These are phyloP conservation scores for Callosobruchus maculatus DNA, from an alignment of 2,888 invertebrate genomes.

Conservation along the genomic window DNA sequence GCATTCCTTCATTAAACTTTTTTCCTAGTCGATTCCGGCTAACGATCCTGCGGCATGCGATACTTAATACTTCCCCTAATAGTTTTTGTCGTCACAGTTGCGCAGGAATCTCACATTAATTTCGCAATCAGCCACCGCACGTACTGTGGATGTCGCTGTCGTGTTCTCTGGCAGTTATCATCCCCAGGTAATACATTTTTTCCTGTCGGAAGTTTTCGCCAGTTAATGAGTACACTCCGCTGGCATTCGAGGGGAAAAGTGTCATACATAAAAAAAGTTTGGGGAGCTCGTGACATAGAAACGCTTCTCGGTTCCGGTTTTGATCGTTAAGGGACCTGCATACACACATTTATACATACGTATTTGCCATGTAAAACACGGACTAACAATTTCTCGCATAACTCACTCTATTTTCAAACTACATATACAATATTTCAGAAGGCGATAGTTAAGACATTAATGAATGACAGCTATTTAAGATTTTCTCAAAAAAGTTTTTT, in stretches of 20 bases:
- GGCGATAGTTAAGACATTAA: too few species aligned
- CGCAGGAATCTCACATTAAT: slow-evolving; percentile 13
- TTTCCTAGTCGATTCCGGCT: background rate
- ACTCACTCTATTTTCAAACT: too few species aligned
- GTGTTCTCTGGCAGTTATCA: background rate
- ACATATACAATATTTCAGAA: too few species aligned
- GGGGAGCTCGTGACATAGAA: background rate
- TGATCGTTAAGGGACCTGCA: too few species aligned
- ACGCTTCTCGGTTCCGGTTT: background rate
- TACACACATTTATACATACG: too few species aligned
- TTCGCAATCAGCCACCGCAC: slow-evolving; percentile 10
- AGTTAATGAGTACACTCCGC: background rate
- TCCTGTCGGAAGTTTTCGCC: background rate
- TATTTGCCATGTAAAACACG: too few species aligned
- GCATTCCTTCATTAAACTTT: background rate
- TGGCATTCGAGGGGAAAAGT: background rate
- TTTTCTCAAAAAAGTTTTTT: too few species aligned
- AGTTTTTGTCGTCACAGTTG: slow-evolving; percentile 18
- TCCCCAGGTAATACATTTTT: background rate
- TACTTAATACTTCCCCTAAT: slow-evolving; percentile 7
- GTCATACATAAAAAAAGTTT: background rate
- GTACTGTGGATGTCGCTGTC: background rate
- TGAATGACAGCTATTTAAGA: too few species aligned
- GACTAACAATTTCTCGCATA: too few species aligned
- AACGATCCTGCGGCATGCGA: background rate